A percentile compares a stretch with the other conserved stretches of the same genome.
These are phyloP conservation scores for Oryzias celebensis DNA, from an alignment of 2,113 vertebrate species.

Conservation along the genomic window DNA sequence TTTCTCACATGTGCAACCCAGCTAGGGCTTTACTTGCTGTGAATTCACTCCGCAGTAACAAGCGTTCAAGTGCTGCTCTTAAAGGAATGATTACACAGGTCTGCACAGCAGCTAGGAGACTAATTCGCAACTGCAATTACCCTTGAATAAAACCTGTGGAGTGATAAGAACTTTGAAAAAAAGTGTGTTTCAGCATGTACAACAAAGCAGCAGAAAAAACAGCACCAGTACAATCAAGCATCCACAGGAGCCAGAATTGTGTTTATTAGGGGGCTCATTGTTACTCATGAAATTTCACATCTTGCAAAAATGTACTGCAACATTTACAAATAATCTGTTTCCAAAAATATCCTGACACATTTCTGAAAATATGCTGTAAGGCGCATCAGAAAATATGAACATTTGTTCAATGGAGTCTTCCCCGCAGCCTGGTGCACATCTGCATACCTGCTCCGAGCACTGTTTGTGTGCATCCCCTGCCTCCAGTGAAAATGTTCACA, in stretches of 20 bases:
- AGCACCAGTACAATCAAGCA: background rate
- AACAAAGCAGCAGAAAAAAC: constrained; percentile 1
- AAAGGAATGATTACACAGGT: constrained; percentile 23
- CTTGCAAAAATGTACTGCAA: too few relatives aligned
- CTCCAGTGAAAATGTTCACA: constrained; percentile 5
- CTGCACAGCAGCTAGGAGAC: constrained; percentile 18
- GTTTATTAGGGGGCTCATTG: too few relatives aligned
- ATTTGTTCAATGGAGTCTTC: constrained; percentile 11
- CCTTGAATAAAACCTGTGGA: constrained; percentile 18
- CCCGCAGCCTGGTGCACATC: constrained; percentile 5
- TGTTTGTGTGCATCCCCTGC: constrained; percentile 1
- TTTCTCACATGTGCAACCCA: constrained; percentile 13
- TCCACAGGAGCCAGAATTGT: background rate
- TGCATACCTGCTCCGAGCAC: constrained; percentile 17
- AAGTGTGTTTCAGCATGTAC: background rate
- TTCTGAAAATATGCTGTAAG: background rate
- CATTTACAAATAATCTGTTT: background rate
- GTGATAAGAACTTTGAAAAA: constrained; percentile 8
- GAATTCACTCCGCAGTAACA: constrained; percentile 6
- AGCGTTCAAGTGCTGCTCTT: constrained; percentile 10
- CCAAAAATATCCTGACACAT: background rate
- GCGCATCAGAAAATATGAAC: background rate
- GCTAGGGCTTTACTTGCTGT: constrained; percentile 7
- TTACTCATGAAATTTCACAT: too few relatives aligned
- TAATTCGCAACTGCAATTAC: constrained; percentile 14